Conservation (phyloP, 2,888 invertebrate genomes). For the Agrilus biguttatus region DNA sequence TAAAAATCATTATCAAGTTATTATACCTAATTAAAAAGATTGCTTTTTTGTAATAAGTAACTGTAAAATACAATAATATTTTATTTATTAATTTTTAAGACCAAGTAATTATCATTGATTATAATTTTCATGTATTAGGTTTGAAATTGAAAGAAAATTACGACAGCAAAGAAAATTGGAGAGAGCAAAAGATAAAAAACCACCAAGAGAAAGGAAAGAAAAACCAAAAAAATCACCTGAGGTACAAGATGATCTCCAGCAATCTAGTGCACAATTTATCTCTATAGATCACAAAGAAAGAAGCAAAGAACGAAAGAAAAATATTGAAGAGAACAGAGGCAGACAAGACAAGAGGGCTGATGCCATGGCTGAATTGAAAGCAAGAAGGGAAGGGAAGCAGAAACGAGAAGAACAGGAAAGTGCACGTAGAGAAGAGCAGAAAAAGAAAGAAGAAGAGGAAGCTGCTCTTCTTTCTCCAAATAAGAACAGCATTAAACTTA, state of each 20-base stretch:
- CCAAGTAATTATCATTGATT: constrained; percentile 13
- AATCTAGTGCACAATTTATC: constrained; percentile 21
- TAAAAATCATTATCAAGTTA: no score
- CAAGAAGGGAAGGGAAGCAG: constrained; percentile 79
- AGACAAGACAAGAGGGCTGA: constrained; percentile 73
- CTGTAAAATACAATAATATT: background rate
- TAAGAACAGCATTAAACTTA: constrained; percentile 64
- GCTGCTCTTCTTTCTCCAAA: constrained; percentile 31
- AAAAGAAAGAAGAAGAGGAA: constrained; percentile 42
- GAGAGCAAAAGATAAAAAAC: constrained; percentile 40
- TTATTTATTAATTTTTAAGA: constrained; percentile 1
- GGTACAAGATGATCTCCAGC: constrained; percentile 27
- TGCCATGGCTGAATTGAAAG: constrained; percentile 85
- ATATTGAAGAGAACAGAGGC: constrained; percentile 73
- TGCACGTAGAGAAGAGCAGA: constrained; percentile 40
- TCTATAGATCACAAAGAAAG: constrained; percentile 58
- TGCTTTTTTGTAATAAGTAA: no score
- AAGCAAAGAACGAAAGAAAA: constrained; percentile 77
- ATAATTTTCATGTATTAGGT: constrained; percentile 34
- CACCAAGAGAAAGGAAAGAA: constrained; percentile 61
- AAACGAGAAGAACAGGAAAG: constrained; percentile 44
- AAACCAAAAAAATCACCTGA: constrained; percentile 42
- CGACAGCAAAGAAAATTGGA: constrained; percentile 69
- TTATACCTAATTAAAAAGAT: no score
- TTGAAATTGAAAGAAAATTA: constrained; percentile 91